phyloP scores from a whole-genome alignment of 2,888 invertebrate genomes.

The Tenthredo amoena region DNA sequence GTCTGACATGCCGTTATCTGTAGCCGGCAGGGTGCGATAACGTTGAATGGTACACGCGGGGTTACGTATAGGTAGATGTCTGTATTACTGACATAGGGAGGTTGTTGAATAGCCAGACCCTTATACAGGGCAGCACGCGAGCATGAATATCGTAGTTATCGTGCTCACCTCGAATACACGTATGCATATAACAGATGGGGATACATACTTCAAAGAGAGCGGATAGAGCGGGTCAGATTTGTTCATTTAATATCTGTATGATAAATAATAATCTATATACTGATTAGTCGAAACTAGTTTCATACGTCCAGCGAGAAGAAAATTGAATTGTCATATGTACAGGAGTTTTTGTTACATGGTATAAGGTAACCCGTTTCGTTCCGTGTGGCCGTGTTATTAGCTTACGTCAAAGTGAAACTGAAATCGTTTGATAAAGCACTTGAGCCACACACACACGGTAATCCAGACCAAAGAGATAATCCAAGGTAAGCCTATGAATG shows the following conservation, averaged over 20 bases:
- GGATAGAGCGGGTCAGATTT: not conserved
- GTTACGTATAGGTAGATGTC: conserved; percentile 44
- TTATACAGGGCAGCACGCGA: not conserved
- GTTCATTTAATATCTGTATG: not conserved
- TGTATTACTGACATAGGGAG: conserved; percentile 50
- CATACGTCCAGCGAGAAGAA: not conserved
- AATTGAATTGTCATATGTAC: not conserved
- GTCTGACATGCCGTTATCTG: conserved; percentile 59
- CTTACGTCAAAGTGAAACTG: conserved; percentile 54
- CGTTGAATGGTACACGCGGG: conserved; percentile 49
- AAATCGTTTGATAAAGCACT: conserved; percentile 54
- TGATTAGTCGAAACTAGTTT: not conserved
- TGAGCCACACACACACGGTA: conserved; percentile 22
- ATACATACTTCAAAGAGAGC: not conserved
- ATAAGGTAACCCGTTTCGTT: not conserved
- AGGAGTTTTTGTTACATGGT: not conserved
- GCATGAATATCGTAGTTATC: conserved; percentile 18
- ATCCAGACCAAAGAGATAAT: conserved; percentile 59
- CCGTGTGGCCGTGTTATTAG: not conserved
- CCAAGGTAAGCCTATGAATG: conserved; percentile 65
- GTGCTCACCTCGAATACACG: not conserved
- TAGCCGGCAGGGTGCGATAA: conserved; percentile 62
- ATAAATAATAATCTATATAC: not conserved
- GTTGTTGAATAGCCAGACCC: conserved; percentile 33
- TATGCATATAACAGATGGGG: not conserved